Base-by-base conservation (phyloP, 1,140 invertebrate species). In the Cardiocondyla obscurior region DNA sequence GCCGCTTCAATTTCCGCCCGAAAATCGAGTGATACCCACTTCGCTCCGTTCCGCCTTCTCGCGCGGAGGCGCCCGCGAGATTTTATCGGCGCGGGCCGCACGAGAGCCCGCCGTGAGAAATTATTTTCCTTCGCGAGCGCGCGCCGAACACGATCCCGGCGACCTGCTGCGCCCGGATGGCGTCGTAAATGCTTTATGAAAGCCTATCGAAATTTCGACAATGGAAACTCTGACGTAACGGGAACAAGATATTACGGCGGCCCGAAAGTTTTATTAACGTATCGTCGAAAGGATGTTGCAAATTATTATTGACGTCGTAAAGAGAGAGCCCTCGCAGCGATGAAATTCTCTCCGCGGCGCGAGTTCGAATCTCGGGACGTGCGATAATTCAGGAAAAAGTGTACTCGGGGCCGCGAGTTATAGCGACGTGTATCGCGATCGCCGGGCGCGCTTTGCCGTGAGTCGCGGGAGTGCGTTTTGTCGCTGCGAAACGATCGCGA, bases 401-500 rank as follows among this genome's bases (percentile, higher is more conserved):
- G n/a, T 51, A 33, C 58, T 16, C 16, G 3, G 33, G 33, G 33
- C n/a, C 46, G 33, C 49, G 53, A 69, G 69, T 79, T 67, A 79
- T 42, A 36, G 74, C 28, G 30, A 46, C 60, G 42, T 28, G 42
- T 65, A 33, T 53, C 33, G n/a, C 53, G 69, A 67, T 79, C n/a
- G n/a, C n/a, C n/a, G n/a, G n/a, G n/a, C n/a, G n/a, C n/a, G n/a
- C n/a, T n/a, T n/a, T n/a, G n/a, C n/a, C 22, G 14, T 36, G 8
- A 5, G 57, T 3, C 28, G 53, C 12, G 30, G 33, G 28, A 62
- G 28, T 39, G 62, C 62, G 25, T 69, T 79, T 79, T 79, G 74
- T 69, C 74, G 64, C 25, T 19, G 74, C 65, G 79, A 86, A 86
- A 83, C 84, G 84, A 79, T 82, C 85, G 81, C 81, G 84, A 87